Evolutionary conservation across 1,140 invertebrate species (phyloP).

Genomic region (Achroia grisella): DNA sequence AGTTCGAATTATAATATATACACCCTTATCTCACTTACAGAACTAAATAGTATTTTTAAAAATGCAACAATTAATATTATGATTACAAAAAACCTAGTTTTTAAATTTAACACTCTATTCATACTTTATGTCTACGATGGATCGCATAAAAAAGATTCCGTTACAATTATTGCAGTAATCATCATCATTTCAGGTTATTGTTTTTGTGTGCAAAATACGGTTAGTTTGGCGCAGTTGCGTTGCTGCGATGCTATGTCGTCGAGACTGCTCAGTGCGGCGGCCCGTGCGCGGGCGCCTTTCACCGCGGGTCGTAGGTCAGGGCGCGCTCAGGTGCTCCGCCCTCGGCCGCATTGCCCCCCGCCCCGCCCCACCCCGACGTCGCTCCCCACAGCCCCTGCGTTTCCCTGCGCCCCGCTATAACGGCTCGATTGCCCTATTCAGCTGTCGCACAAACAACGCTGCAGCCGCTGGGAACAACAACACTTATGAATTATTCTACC

Average conservation of each 20-base stretch:
- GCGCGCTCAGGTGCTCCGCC: constrained; percentile 68
- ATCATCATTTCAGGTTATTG: constrained; percentile 9
- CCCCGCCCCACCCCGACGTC: constrained; percentile 17
- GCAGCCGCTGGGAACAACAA: constrained; percentile 53
- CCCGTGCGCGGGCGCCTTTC: constrained; percentile 62
- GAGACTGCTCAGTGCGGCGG: constrained; percentile 16
- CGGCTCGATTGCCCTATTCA: constrained; percentile 65
- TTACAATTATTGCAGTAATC: constrained; percentile 2
- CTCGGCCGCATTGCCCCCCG: constrained; percentile 26
- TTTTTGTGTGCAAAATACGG: constrained; percentile 44
- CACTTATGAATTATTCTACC: constrained; percentile 64
- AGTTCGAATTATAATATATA: too few species aligned
- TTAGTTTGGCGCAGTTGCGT: constrained; percentile 33
- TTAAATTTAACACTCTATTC: too few species aligned
- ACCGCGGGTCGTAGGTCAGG: constrained; percentile 69
- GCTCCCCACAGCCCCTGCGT: constrained; percentile 8
- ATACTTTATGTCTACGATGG: too few species aligned
- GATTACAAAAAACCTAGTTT: too few species aligned
- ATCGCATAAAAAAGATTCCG: not conserved
- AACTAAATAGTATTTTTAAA: too few species aligned
- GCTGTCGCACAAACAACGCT: constrained; percentile 54
- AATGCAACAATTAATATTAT: too few species aligned
- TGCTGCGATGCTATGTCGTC: constrained; percentile 48
- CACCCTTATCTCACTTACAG: too few species aligned
- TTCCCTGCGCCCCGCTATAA: constrained; percentile 30